Percentiles rank a stretch among this genome's conserved stretches.
phyloP scores from a whole-genome alignment of 2,113 vertebrate species.

The Australoheros scitulus region DNA sequence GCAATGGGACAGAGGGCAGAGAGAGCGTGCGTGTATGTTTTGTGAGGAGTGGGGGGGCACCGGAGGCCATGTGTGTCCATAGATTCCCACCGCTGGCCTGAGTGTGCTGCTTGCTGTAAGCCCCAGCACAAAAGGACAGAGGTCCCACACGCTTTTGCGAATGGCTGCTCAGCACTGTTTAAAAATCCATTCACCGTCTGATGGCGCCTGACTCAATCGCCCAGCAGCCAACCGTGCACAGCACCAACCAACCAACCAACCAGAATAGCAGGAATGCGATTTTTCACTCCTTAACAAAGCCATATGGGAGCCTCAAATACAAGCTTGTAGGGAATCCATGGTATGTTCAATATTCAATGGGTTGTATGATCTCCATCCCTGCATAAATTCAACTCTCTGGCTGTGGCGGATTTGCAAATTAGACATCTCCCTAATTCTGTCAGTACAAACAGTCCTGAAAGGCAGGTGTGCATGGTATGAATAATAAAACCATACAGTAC shows the following conservation, averaged over 20 bases:
- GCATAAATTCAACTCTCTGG: constrained; percentile 9
- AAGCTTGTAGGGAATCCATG: constrained; percentile 50
- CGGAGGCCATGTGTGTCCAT: constrained; percentile 38
- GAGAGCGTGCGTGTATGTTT: constrained; percentile 25
- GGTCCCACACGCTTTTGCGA: constrained; percentile 62
- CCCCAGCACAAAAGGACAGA: constrained; percentile 78
- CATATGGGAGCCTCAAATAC: constrained; percentile 10
- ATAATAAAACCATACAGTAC: constrained; percentile 71
- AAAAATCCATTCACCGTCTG: constrained; percentile 64
- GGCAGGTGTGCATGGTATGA: background rate
- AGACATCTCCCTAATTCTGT: background rate
- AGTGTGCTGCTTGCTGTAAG: constrained; percentile 76
- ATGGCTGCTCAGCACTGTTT: constrained; percentile 73
- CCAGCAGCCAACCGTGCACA: constrained; percentile 28
- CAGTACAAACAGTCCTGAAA: constrained; percentile 3
- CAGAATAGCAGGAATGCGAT: constrained; percentile 6
- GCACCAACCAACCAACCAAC: background rate
- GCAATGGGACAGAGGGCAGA: constrained; percentile 28
- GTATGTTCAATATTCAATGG: constrained; percentile 77
- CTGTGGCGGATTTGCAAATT: constrained; percentile 30
- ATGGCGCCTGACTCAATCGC: constrained; percentile 53
- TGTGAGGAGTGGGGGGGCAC: background rate
- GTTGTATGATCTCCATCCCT: constrained; percentile 53
- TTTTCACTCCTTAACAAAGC: constrained; percentile 42
- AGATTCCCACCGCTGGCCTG: constrained; percentile 80